A percentile compares a stretch with the other conserved stretches of the same genome.
These are phyloP conservation scores for Macroteleia sp. DNA, from an alignment of 2,888 invertebrate genomes.

Conservation along the genomic window DNA sequence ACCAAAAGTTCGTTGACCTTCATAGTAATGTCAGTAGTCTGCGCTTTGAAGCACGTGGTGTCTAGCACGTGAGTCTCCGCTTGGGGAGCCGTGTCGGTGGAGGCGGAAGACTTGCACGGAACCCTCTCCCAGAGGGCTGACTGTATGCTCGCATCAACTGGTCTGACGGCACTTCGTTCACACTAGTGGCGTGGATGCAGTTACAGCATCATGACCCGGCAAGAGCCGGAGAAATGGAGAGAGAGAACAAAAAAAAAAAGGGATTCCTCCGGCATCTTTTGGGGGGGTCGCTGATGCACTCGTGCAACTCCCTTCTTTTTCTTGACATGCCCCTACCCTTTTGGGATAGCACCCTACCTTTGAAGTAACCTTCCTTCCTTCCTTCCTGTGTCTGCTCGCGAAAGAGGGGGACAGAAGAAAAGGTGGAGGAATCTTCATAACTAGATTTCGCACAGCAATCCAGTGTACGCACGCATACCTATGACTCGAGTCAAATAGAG, in stretches of 20 bases:
- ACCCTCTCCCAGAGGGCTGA: conserved; percentile 26
- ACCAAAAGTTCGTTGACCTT: conserved; percentile 21
- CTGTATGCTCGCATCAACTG: background rate
- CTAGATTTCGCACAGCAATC: background rate
- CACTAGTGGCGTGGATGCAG: background rate
- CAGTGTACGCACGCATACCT: conserved; percentile 23
- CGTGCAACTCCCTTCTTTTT: conserved; percentile 62
- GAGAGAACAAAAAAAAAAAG: conserved; percentile 11
- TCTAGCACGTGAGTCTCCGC: conserved; percentile 13
- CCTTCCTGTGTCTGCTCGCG: conserved; percentile 44
- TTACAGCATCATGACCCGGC: background rate
- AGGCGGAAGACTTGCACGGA: conserved; percentile 13
- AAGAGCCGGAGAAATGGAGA: background rate
- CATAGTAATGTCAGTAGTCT: too few relatives aligned
- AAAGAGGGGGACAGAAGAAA: conserved; percentile 48
- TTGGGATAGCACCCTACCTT: conserved; percentile 68
- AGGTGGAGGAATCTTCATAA: conserved; percentile 32
- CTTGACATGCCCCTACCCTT: conserved; percentile 61
- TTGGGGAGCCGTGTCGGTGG: conserved; percentile 9
- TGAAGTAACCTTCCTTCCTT: conserved; percentile 54
- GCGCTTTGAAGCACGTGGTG: conserved; percentile 20
- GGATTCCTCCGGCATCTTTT: conserved; percentile 52
- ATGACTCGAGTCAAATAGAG: conserved; percentile 11
- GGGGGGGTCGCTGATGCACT: conserved; percentile 65
- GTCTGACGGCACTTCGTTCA: background rate